A percentile compares a stretch with the other conserved stretches of the same genome.
Evolutionary conservation across 2,113 vertebrate species (phyloP).

Genomic region (Pterocles gutturalis): DNA sequence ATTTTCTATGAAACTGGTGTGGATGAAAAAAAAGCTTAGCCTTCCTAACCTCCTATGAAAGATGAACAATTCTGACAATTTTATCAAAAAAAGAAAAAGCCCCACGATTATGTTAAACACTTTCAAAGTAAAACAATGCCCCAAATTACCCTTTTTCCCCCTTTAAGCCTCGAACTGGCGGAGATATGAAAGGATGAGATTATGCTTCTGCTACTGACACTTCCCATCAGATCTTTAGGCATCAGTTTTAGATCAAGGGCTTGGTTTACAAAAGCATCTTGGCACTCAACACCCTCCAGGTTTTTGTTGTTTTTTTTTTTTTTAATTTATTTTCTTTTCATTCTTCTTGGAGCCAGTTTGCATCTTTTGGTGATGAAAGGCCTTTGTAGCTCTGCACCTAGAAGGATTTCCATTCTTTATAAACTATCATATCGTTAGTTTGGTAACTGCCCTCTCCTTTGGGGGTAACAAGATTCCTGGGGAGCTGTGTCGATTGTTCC

Average conservation of each 20-base stretch:
- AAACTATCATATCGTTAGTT: neutral
- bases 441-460: neutral
- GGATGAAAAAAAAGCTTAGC: neutral
- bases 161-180: neutral
- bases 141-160: neutral
- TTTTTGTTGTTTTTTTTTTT: neutral
- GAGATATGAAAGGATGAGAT: conserved; percentile 61
- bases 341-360: neutral
- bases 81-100: neutral
- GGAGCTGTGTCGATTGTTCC: conserved; percentile 1
- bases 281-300: neutral
- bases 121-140: conserved; percentile 28
- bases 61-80: neutral
- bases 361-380: conserved; percentile 11
- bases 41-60: neutral
- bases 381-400: neutral
- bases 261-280: conserved; percentile 54
- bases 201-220: conserved; percentile 29
- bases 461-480: neutral
- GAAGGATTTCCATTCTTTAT: neutral
- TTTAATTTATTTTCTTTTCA: neutral
- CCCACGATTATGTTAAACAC: neutral
- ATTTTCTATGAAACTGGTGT: neutral
- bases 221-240: conserved; percentile 66
- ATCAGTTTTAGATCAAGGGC: conserved; percentile 60